Evolutionary conservation across 2,797 vertebrate species (phyloP), one percentile per base, ranked within the genome.

Genomic region (Luscinia megarhynchos): DNA sequence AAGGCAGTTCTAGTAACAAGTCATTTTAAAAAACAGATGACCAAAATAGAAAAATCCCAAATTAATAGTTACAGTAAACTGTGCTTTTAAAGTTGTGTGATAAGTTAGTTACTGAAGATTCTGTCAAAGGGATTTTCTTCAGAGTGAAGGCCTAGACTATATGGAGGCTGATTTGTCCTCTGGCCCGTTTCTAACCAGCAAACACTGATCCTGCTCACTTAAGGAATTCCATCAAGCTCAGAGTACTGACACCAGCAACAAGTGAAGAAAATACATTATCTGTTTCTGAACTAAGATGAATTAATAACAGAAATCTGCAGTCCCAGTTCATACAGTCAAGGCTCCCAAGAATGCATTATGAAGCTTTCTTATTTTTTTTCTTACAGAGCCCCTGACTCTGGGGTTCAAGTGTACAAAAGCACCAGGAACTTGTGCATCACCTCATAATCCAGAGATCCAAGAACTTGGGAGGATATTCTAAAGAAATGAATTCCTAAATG

Each of bases 61-160:
- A 88, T 84, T 89, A 93, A 94, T 94, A 93, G 84, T 97, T 97
- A 96, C 96, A 91, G 95, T 96, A 97, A 97, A 84, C 24, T 76
- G 68, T 59, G 76, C 45, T 82, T 93, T 88, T 70, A 6, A 91
- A 54, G 50, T 32, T 84, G 50, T 32, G 45, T 84, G 91, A 84
- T 81, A 89, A 93, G 34, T 81, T 80, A 90, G 46, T 95, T 94
- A 96, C 96, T 94, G 94, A 96, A 88, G 84, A 94, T 91, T 94
- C 67, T 86, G 91, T 88, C 89, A 88, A 38, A 73, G 87, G 95
- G 87, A 88, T 90, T 95, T 96, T 94, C 79, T 95, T 86, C 59
- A 93, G 64, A 94, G 53, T 70, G 80, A 84, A 94, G 79, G 50
- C 58, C 76, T 48, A 53, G 40, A 50, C 21, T 10, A 14, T 9